A percentile compares a stretch with the other conserved stretches of the same genome.
Evolutionary conservation across 2,113 vertebrate species (phyloP).

Genomic region (Chlamydotis undulata): DNA sequence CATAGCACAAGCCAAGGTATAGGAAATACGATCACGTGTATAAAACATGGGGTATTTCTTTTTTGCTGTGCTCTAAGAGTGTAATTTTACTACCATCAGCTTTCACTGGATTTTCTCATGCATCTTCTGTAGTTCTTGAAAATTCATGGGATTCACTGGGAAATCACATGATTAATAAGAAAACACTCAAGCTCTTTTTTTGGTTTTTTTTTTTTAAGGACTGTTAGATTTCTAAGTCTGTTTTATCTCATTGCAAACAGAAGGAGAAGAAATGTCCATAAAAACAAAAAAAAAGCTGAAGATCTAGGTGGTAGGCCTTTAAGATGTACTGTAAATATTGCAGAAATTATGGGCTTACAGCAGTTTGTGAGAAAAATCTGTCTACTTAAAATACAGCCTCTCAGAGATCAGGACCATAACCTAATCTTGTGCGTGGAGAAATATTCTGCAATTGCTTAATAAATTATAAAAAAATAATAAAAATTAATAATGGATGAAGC

Average conservation of each 20-base stretch:
- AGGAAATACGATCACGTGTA: background rate
- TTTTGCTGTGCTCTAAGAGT: background rate
- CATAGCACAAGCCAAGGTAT: background rate
- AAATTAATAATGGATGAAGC: conserved; percentile 37
- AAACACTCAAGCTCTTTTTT: background rate
- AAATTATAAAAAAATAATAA: conserved; percentile 43
- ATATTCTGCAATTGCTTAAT: conserved; percentile 15
- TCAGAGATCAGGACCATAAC: background rate
- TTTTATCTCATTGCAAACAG: background rate
- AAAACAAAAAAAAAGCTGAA: background rate
- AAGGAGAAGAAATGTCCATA: background rate
- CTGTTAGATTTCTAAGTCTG: background rate
- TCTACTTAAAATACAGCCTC: conserved; percentile 5
- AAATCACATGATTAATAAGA: background rate
- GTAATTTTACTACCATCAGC: background rate
- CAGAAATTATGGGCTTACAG: background rate
- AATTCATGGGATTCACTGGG: background rate
- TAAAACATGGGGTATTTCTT: background rate
- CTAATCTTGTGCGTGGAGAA: background rate
- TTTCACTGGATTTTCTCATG: background rate
- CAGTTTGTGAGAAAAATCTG: background rate
- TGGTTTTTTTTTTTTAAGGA: background rate
- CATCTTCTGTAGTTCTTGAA: background rate
- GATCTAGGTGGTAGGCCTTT: background rate
- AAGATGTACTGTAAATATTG: conserved; percentile 15